Evolutionary conservation across 2,797 vertebrate genomes (phyloP).

Genomic region (Gallinago solitaria): DNA sequence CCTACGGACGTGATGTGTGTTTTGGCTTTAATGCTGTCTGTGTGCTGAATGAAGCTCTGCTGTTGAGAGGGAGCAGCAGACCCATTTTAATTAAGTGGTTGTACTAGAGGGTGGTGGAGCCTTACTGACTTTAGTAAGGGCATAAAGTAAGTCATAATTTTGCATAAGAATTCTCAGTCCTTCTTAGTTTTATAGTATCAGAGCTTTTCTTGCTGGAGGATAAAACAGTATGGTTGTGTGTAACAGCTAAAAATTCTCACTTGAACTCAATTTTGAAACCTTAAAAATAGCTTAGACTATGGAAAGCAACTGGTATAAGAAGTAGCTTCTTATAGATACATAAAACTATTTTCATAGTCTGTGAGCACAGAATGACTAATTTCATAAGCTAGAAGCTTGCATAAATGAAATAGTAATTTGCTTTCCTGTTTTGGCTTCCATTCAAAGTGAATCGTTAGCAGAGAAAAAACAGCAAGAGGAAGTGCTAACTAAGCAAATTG

Average conservation of each 20-base stretch:
- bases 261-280: not conserved
- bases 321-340: not conserved
- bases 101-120: not conserved
- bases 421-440: not conserved
- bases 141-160: not conserved
- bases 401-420: not conserved
- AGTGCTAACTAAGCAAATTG: slow-evolving; percentile 78
- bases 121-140: not conserved
- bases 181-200: not conserved
- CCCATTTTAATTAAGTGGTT: not conserved
- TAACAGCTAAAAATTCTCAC: not conserved
- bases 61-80: not conserved
- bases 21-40: not conserved
- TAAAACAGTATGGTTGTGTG: not conserved
- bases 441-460: slow-evolving; percentile 78
- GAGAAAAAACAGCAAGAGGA: slow-evolving; percentile 80
- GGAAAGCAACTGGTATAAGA: not conserved
- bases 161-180: not conserved
- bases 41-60: not conserved
- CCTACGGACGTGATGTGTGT: fast-evolving
- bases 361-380: not conserved
- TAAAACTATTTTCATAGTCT: not conserved
- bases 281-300: not conserved
- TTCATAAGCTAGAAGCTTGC: not conserved
- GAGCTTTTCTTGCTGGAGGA: not conserved